A percentile compares a stretch with the other conserved stretches of the same genome.
Evolutionary conservation across 1,140 invertebrate species (phyloP).

Genomic region (Calycopis cecrops): DNA sequence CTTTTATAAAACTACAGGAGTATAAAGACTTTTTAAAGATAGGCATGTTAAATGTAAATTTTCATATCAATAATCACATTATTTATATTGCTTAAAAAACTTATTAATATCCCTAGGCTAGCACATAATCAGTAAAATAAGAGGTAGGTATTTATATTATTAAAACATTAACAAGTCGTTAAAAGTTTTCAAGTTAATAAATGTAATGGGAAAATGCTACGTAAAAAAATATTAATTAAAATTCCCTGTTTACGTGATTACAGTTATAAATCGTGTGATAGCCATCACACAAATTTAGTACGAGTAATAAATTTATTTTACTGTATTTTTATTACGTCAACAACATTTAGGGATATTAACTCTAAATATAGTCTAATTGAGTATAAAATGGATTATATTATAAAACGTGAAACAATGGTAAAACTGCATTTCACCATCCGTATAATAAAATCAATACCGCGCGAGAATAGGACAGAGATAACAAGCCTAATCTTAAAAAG

Average conservation of each 20-base stretch:
- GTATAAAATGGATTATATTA: neutral
- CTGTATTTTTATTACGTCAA: constrained; percentile 22
- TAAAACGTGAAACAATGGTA: neutral
- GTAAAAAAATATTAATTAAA: constrained; percentile 17
- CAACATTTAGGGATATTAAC: constrained; percentile 21
- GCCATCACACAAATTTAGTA: constrained; percentile 23
- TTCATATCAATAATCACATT: too few relatives aligned
- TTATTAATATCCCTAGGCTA: too few relatives aligned
- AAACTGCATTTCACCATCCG: neutral
- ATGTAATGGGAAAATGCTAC: constrained; percentile 4
- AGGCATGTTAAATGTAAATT: too few relatives aligned
- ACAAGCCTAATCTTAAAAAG: constrained; percentile 70
- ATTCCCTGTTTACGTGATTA: constrained; percentile 3
- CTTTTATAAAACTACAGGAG: too few relatives aligned
- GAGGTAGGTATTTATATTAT: too few relatives aligned
- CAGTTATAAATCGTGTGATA: constrained; percentile 21
- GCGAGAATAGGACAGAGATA: constrained; percentile 46
- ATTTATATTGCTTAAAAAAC: too few relatives aligned
- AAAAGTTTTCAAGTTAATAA: neutral
- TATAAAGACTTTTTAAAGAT: too few relatives aligned
- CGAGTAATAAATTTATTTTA: constrained; percentile 26
- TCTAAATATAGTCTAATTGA: neutral
- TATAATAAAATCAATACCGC: constrained; percentile 24
- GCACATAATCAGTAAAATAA: too few relatives aligned
- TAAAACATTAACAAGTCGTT: neutral